phyloP scores from a whole-genome alignment of 2,888 invertebrate genomes.

The Drosophila dives region DNA sequence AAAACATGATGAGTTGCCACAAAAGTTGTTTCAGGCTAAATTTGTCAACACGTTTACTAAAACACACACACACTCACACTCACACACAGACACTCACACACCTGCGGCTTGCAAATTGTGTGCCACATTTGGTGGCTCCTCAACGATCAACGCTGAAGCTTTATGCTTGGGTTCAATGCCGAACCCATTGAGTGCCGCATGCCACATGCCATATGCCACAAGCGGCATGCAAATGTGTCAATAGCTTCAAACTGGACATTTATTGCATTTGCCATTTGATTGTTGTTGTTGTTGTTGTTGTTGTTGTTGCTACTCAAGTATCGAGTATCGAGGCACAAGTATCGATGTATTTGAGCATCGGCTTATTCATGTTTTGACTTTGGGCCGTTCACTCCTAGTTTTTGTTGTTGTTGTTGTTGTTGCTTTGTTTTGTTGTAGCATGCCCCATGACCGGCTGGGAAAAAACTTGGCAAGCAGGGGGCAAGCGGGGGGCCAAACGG shows the following conservation, averaged over 20 bases:
- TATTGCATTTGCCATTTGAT: slow-evolving; percentile 71
- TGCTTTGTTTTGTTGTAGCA: slow-evolving; percentile 39
- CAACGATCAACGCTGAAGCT: slow-evolving; percentile 12
- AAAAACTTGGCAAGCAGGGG: slow-evolving; percentile 34
- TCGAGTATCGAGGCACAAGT: slow-evolving; percentile 40
- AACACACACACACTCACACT: background rate
- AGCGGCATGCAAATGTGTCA: slow-evolving; percentile 79
- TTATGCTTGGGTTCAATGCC: slow-evolving; percentile 51
- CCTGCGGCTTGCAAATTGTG: slow-evolving; percentile 43
- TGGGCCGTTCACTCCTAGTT: slow-evolving; percentile 61
- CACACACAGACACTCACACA: slow-evolving; percentile 22
- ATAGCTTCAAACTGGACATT: slow-evolving; percentile 79
- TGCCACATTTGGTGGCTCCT: slow-evolving; percentile 50
- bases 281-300: slow-evolving; percentile 2
- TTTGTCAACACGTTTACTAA: slow-evolving; percentile 11
- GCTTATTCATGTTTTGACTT: slow-evolving; percentile 59
- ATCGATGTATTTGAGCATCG: slow-evolving; percentile 51
- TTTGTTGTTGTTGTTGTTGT: background rate
- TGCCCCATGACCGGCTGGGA: slow-evolving; percentile 70
- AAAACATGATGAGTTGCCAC: background rate
- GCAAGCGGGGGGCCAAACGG: slow-evolving; percentile 20
- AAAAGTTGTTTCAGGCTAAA: slow-evolving; percentile 4
- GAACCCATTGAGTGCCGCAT: slow-evolving; percentile 37
- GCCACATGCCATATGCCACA: slow-evolving; percentile 25
- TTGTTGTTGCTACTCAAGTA: slow-evolving; percentile 25